Base-by-base conservation (phyloP, 2,797 vertebrate genomes). In the Salarias fasciatus region DNA sequence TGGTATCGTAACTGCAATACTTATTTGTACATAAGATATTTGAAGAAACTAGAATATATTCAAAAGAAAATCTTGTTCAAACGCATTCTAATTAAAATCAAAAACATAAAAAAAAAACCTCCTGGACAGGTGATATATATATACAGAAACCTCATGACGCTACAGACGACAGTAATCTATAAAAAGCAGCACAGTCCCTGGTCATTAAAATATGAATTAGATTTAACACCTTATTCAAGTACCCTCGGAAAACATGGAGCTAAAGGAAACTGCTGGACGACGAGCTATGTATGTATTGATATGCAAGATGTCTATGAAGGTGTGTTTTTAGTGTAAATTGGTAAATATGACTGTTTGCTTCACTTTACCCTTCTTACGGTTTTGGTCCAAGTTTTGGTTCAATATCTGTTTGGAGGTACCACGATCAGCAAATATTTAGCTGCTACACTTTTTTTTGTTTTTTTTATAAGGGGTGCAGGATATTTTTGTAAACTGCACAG, bases 151-250 rank as follows among this genome's bases (percentile, higher is more conserved):
- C 18, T 24, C 18, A 24, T 24, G 9, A 64, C 50, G 57, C 79
- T 83, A 72, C 66, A 63, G 44, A 75, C 44, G 5, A 46, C 9
- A 0, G 51, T 24, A 9, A 33, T 67, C 64, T 70, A 29, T 52
- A 35, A 15, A 74, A 30, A 75, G 66, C 63, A 82, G 82, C 82
- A 88, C 86, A 92, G 89, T 92, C 88, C 92, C 92, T 93, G 91
- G 92, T 93, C 91, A 80, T 87, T 87, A 80, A 79, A 69, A 67
- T 63, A 63, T 10, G 12, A 5, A 75, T 62, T 59, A 82, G 52
- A 61, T 72, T 52, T n/a, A 60, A 78, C 31, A 63, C 41, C 75
- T 85, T 18, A 49, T 69, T 79, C 62, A 88, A 87, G 88, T 87
- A 85, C 61, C 38, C 58, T 40, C 57, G 14, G 42, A 54, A 60